These are phyloP conservation scores for Lathamus discolor DNA, from an alignment of 2,113 vertebrate species.

Conservation along the genomic window DNA sequence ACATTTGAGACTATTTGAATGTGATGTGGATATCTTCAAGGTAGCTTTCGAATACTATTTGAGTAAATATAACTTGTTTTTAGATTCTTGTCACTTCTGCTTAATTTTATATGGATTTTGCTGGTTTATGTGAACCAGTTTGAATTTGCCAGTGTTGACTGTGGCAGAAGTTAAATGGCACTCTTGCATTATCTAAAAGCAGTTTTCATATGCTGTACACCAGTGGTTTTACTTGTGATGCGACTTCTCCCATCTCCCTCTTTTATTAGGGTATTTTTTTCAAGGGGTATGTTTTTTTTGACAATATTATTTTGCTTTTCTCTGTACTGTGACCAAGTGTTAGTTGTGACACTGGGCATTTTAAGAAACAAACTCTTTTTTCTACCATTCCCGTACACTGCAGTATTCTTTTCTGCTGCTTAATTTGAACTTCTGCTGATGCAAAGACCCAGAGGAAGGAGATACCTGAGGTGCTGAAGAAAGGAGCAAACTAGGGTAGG, in stretches of 20 bases:
- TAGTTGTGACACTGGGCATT: not conserved
- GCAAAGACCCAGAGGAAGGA: not conserved
- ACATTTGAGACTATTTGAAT: not conserved
- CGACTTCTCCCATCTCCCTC: not conserved
- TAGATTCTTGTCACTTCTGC: not conserved
- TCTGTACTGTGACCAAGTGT: not conserved
- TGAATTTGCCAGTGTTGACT: not conserved
- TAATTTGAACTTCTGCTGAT: not conserved
- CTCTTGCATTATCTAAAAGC: not conserved
- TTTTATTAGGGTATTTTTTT: not conserved
- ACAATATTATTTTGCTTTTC: not conserved
- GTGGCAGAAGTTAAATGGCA: not conserved
- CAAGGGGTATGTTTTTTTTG: not conserved
- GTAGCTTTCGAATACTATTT: not conserved
- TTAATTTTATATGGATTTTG: not conserved
- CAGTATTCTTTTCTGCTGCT: not conserved
- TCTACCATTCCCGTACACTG: not conserved
- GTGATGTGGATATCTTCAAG: not conserved
- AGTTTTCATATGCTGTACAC: not conserved
- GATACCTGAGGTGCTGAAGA: not conserved
- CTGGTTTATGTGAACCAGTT: not conserved
- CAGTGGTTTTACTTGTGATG: not conserved
- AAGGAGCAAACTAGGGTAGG: not conserved
- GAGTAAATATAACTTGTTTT: not conserved
- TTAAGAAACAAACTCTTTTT: not conserved